Conservation (phyloP, 2,113 vertebrate genomes). For the Miniopterus natalensis region DNA sequence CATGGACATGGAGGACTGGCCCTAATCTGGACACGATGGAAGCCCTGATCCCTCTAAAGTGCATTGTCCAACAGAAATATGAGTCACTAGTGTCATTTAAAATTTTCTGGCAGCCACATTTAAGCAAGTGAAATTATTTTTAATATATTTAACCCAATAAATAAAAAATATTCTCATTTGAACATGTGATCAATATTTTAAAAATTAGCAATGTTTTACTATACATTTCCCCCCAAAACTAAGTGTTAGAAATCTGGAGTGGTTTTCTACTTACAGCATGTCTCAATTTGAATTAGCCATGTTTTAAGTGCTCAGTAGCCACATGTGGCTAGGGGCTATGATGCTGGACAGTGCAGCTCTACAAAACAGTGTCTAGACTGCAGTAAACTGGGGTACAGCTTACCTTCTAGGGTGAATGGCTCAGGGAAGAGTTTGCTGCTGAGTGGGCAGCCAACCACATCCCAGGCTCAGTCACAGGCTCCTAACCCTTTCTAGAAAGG, state of each 20-base stretch:
- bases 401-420: too few species aligned
- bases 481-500: not conserved
- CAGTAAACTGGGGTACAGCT: not conserved
- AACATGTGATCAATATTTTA: not conserved
- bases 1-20: accelerated
- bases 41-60: not conserved
- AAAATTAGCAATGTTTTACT: not conserved
- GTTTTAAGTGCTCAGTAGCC: not conserved
- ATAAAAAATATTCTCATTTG: not conserved
- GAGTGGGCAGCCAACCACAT: not conserved
- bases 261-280: not conserved
- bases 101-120: not conserved
- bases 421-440: not conserved
- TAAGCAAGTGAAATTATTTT: not conserved
- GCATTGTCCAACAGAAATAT: not conserved
- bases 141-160: not conserved
- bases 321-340: accelerated
- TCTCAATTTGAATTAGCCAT: not conserved
- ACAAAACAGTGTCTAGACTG: not conserved
- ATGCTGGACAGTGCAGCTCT: accelerated
- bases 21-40: accelerated
- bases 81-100: not conserved
- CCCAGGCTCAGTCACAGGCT: not conserved
- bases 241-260: not conserved
- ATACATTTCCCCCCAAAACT: not conserved